These are phyloP conservation scores for Pangasius sanitwongsei DNA, from an alignment of 2,797 vertebrate genomes.

Conservation along the genomic window DNA sequence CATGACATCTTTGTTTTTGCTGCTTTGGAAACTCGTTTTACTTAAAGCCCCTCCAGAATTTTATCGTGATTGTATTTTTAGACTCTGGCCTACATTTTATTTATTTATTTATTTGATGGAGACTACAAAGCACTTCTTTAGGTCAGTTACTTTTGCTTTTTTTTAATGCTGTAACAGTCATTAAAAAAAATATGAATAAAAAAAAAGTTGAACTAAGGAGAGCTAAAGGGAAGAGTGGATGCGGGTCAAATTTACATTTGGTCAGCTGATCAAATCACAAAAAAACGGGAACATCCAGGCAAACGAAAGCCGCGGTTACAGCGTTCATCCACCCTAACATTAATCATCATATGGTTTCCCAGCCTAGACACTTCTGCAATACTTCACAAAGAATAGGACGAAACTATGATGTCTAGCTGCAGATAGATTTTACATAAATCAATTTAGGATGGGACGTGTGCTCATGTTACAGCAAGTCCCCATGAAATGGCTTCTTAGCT, in stretches of 20 bases:
- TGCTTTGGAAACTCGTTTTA: neutral
- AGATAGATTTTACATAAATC: neutral
- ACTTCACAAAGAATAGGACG: neutral
- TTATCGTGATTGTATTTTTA: neutral
- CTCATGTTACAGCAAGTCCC: neutral
- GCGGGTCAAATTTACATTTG: slow-evolving; percentile 53
- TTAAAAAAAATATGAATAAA: neutral
- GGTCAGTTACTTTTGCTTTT: neutral
- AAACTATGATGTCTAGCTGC: neutral
- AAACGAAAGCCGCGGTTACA: slow-evolving; percentile 43
- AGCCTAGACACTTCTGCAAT: neutral
- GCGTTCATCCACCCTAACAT: neutral
- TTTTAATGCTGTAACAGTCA: neutral
- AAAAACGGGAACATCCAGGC: slow-evolving; percentile 34
- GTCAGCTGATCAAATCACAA: slow-evolving; percentile 67
- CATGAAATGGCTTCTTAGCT: neutral
- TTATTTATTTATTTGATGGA: rapidly evolving
- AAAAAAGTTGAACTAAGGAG: neutral
- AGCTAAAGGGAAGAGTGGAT: neutral
- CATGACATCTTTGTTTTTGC: too few relatives aligned
- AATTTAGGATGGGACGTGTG: neutral
- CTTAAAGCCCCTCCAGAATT: neutral
- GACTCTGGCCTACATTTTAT: neutral
- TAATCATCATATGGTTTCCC: neutral
- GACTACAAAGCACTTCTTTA: neutral